Conservation (phyloP, 2,113 vertebrate species). For the Rhabdomys dilectus region DNA sequence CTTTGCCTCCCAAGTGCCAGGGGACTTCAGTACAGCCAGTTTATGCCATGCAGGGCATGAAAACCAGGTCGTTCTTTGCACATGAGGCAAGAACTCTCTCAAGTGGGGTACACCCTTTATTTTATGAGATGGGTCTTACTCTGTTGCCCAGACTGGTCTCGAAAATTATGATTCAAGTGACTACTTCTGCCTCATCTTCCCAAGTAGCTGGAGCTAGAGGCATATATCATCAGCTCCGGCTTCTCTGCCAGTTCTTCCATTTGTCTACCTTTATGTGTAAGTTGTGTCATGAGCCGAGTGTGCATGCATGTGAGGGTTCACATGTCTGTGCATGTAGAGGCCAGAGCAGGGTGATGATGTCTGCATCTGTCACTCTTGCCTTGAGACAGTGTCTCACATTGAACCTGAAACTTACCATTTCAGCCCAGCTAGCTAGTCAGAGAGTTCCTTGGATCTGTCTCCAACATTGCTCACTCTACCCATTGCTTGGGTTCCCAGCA, state of each 20-base stretch:
- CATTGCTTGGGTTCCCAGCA: background rate
- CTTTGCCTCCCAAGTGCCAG: background rate
- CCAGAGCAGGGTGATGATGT: background rate
- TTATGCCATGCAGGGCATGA: background rate
- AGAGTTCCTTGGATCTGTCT: background rate
- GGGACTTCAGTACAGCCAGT: too few relatives aligned
- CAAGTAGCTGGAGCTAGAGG: background rate
- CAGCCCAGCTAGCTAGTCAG: background rate
- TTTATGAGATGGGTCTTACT: background rate
- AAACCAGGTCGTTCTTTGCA: background rate
- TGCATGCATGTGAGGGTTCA: background rate
- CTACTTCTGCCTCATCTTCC: background rate
- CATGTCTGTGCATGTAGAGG: background rate
- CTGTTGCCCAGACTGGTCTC: background rate
- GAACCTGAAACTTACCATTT: background rate
- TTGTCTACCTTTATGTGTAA: background rate
- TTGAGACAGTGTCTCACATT: background rate
- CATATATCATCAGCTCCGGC: fast-evolving
- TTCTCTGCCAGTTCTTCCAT: background rate
- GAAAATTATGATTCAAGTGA: background rate
- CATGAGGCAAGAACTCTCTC: background rate
- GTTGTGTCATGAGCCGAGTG: background rate
- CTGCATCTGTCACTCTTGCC: background rate
- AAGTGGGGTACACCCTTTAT: background rate
- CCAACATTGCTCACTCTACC: background rate